Evolutionary conservation across 2,888 invertebrate species (phyloP).

Genomic region (Scotopteryx bipunctaria): DNA sequence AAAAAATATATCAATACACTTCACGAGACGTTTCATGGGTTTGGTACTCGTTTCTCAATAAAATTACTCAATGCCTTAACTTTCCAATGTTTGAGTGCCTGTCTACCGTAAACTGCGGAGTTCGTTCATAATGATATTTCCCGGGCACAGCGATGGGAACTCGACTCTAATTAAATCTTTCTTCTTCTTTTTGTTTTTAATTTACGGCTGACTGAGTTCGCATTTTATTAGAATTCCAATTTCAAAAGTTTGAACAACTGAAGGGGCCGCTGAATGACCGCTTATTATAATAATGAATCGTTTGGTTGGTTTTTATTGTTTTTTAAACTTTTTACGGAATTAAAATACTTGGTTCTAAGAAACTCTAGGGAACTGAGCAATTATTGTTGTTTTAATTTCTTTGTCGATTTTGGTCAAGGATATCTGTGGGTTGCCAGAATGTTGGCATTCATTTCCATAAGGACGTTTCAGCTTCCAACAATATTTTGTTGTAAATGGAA

Average conservation of each 20-base stretch:
- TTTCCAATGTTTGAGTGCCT: constrained; percentile 26
- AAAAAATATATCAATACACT: too few relatives aligned
- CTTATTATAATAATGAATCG: constrained; percentile 43
- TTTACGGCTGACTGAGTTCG: constrained; percentile 44
- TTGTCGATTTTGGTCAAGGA: too few relatives aligned
- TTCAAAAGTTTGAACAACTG: constrained; percentile 36
- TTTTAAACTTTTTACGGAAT: background rate
- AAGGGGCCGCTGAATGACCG: constrained; percentile 36
- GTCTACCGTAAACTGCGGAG: constrained; percentile 29
- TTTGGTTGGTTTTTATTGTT: constrained; percentile 28
- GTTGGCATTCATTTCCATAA: too few relatives aligned
- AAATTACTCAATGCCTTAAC: too few relatives aligned
- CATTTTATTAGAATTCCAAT: constrained; percentile 57
- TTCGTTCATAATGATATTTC: constrained; percentile 42
- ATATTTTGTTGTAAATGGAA: background rate
- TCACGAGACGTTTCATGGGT: too few relatives aligned
- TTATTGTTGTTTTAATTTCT: too few relatives aligned
- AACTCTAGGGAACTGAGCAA: too few relatives aligned
- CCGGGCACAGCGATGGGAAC: constrained; percentile 40
- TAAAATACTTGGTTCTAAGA: too few relatives aligned
- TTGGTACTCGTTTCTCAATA: too few relatives aligned
- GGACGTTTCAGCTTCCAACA: too few relatives aligned
- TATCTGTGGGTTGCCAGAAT: too few relatives aligned
- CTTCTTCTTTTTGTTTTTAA: constrained; percentile 48
- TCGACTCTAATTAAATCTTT: constrained; percentile 53